Evolutionary conservation across 2,113 vertebrate species (phyloP).

Genomic region (Maccullochella peelii): DNA sequence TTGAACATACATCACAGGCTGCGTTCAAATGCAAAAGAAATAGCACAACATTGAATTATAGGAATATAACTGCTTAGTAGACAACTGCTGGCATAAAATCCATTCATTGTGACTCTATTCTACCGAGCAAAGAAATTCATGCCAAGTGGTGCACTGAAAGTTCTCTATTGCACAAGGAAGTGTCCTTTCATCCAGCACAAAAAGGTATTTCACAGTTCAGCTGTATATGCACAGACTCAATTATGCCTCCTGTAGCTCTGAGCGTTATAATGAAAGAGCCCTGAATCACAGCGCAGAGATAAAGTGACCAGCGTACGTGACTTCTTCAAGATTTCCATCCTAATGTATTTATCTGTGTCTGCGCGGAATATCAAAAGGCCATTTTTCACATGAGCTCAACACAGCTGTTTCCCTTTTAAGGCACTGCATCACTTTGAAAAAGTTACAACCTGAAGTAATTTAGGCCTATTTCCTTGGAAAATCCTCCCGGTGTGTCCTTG

Average conservation of each 20-base stretch:
- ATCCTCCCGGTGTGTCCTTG: conserved; percentile 70
- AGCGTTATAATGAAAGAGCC: conserved; percentile 50
- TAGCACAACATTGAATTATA: background rate
- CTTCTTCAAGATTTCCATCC: conserved; percentile 24
- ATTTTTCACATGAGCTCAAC: conserved; percentile 16
- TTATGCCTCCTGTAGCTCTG: conserved; percentile 43
- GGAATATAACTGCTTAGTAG: background rate
- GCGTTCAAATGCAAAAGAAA: conserved; percentile 11
- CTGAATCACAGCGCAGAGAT: conserved; percentile 47
- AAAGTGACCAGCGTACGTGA: conserved; percentile 45
- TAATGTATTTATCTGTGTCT: conserved; percentile 51
- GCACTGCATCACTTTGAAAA: conserved; percentile 54
- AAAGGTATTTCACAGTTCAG: conserved; percentile 35
- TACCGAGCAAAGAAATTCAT: conserved; percentile 1
- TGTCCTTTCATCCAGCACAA: conserved; percentile 41
- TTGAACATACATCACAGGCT: background rate
- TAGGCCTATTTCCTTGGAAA: conserved; percentile 61
- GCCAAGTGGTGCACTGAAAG: background rate
- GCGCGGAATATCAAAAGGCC: conserved; percentile 50
- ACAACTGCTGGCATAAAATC: background rate
- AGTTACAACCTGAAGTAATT: conserved; percentile 65
- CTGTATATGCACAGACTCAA: conserved; percentile 52
- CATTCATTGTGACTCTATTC: conserved; percentile 24
- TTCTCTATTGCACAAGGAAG: conserved; percentile 15
- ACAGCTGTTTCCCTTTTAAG: conserved; percentile 42